These are phyloP conservation scores for Heliconius congener DNA, from an alignment of 1,140 invertebrate species.

Conservation along the genomic window DNA sequence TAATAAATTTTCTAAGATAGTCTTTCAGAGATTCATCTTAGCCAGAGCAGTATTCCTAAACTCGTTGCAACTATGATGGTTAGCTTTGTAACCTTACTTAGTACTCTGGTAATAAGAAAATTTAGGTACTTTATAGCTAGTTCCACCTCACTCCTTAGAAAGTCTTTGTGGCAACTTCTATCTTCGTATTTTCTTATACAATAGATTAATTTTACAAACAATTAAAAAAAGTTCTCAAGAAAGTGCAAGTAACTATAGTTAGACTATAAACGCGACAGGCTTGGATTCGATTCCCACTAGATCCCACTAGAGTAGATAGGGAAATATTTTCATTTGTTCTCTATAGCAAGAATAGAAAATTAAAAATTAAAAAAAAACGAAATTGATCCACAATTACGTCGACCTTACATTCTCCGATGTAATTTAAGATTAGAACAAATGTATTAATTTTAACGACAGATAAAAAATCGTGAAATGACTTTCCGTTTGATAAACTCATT, in stretches of 20 bases:
- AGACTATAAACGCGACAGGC: not conserved
- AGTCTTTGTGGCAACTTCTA: not conserved
- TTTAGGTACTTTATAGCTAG: not conserved
- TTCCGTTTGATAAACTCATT: not conserved
- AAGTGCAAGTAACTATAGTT: too few relatives aligned
- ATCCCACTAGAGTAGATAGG: too few relatives aligned
- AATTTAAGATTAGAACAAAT: not conserved
- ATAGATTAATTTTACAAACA: not conserved
- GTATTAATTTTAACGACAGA: not conserved
- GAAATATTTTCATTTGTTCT: too few relatives aligned
- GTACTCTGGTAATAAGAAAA: not conserved
- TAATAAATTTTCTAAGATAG: too few relatives aligned
- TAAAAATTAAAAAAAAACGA: too few relatives aligned
- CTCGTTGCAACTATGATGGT: not conserved
- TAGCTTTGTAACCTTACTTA: not conserved
- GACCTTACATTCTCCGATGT: not conserved
- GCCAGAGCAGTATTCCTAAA: too few relatives aligned
- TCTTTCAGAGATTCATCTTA: too few relatives aligned
- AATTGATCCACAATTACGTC: too few relatives aligned
- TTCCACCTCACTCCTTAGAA: not conserved
- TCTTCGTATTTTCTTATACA: not conserved
- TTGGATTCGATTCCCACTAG: not conserved
- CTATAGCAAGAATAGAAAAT: too few relatives aligned
- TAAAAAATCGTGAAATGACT: not conserved
- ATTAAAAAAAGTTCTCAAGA: too few relatives aligned